These are phyloP conservation scores for Druon quercuslanigerum DNA, from an alignment of 1,140 invertebrate genomes.

Conservation along the genomic window DNA sequence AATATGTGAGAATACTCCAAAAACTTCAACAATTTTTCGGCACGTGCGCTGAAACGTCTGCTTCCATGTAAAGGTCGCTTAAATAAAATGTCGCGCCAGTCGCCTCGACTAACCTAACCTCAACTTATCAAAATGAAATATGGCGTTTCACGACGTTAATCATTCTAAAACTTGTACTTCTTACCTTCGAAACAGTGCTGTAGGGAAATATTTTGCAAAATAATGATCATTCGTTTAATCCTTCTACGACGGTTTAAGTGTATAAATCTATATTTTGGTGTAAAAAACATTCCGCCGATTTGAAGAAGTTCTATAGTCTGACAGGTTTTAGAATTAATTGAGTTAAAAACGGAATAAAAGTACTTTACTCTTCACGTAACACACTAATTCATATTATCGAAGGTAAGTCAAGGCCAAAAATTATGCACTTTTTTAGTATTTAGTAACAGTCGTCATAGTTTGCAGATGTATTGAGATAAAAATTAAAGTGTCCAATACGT, in stretches of 20 bases:
- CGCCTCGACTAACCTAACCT: conserved; percentile 7
- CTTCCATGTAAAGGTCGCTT: background rate
- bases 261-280: background rate
- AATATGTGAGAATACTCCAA: too few relatives aligned
- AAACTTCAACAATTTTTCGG: background rate
- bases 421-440: background rate
- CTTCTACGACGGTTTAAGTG: background rate
- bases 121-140: conserved; percentile 4
- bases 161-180: conserved; percentile 3
- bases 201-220: background rate
- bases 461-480: too few relatives aligned
- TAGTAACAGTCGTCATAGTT: too few relatives aligned
- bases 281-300: background rate
- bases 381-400: background rate
- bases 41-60: background rate
- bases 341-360: background rate
- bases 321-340: background rate
- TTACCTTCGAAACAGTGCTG: background rate
- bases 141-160: background rate
- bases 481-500: too few relatives aligned
- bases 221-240: background rate
- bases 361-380: background rate
- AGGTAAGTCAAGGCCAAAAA: background rate
- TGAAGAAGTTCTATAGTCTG: background rate
- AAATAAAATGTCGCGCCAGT: conserved; percentile 9